phyloP scores from a whole-genome alignment of 1,140 invertebrate species.

The Dolichoris vasculosae region DNA sequence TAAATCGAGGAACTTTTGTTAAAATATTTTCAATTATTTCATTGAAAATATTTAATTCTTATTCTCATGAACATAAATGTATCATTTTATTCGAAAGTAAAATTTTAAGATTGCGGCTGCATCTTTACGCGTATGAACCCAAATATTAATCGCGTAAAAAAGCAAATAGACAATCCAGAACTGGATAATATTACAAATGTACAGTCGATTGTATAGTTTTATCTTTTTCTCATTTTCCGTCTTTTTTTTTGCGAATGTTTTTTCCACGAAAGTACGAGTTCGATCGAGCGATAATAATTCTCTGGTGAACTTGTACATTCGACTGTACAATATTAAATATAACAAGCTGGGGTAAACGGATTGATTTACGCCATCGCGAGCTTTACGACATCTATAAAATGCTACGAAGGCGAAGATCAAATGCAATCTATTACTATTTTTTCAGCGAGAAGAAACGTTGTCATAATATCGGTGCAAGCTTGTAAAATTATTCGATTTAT shows the following conservation, averaged over 20 bases:
- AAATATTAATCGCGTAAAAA: too few species aligned
- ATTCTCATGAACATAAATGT: too few species aligned
- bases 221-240: too few species aligned
- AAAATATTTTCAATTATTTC: too few species aligned
- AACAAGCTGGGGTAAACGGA: neutral
- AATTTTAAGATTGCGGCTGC: too few species aligned
- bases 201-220: too few species aligned
- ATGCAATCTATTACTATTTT: neutral
- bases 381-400: neutral
- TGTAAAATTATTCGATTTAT: neutral
- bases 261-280: neutral
- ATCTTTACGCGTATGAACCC: too few species aligned
- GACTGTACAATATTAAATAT: neutral
- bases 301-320: neutral
- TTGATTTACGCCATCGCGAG: neutral
- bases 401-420: neutral
- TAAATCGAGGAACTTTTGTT: too few species aligned
- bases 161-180: neutral
- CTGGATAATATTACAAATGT: neutral
- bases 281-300: neutral
- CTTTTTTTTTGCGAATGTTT: neutral
- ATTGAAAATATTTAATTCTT: too few species aligned
- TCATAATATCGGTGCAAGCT: neutral
- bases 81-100: too few species aligned
- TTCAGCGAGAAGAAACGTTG: neutral